Base-by-base conservation (phyloP, 2,113 vertebrate genomes). In the Percina caprodes region DNA sequence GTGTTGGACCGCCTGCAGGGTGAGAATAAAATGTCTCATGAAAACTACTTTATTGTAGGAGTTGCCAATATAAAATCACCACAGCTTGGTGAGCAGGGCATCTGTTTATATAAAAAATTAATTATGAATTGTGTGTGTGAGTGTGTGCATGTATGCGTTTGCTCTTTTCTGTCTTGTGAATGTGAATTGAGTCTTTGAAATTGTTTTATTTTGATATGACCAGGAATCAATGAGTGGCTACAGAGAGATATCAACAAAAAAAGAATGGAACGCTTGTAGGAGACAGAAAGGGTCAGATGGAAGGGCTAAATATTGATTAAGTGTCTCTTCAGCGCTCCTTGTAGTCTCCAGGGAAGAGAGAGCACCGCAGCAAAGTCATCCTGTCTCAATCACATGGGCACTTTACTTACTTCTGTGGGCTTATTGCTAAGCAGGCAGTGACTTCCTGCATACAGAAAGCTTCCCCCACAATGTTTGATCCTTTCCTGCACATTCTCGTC, bases 301-400 rank as follows among this genome's bases (percentile, higher is more conserved):
- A 65, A 45, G 42, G 82, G 63, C 62, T 73, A 63, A 15, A 56
- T 77, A 84, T 91, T 86, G 89, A 88, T 86, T 82, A 85, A 63
- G 76, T 80, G 83, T 82, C 86, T 81, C 69, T 84, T 79, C 39
- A 11, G 46, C 81, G 62, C 69, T 82, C 69, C 42, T 70, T 61
- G 54, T 61, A 21, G 19, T 80, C 85, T 55, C 77, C n/a, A 8
- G 75, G 45, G 63, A 54, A 10, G 69, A 61, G 75, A 79, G 24
- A 63, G 62, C n/a, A 45, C 62, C 72, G 84, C 80, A 75, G 55
- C 61, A 79, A 80, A 87, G 79, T 86, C 84, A 83, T 83, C 81
- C 65, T 30, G 46, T 54, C 70, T 86, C 63, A 6, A 14, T 89
- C 88, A 88, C 82, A 77, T 87, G 84, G 84, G 59, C 72, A 74